Evolutionary conservation across 2,113 vertebrate species (phyloP), one percentile per base, ranked within the genome.

Genomic region (Notothenia coriiceps): DNA sequence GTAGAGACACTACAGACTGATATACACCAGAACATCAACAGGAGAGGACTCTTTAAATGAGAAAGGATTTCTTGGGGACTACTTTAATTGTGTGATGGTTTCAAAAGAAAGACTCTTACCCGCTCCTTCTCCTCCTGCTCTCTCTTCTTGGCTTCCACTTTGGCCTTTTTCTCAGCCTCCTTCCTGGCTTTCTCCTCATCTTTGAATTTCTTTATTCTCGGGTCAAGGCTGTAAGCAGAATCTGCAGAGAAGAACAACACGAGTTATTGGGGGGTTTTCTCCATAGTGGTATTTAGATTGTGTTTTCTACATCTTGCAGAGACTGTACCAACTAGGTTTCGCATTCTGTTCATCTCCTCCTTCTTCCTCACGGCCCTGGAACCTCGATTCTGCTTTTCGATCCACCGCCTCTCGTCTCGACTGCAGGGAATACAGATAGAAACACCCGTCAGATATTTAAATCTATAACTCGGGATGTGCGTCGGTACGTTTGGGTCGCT

Each of bases 271-370:
- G 35, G 17, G 12, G 2, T 33, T 17, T 59, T 22, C 13, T 47
- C 13, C 46, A 47, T 15, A n/a, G 2, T 25, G 25, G 25, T 29
- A 4, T 29, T 29, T 29, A 3, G 3, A 4, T 29, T 29, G 29
- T 9, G 35, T 22, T 43, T 55, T 2, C 33, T 22, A 51, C 46
- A 56, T 59, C 0, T 0, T 6, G 46, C 18, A 18, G 67, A 72
- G 81, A 75, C 79, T 87, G 68, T 93, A 94, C 93, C 93, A 75
- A 94, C 90, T 90, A 93, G 94, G 50, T 96, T 98, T 90, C 98
- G 96, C 90, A 99, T 97, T 93, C 98, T 96, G 93, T 97, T 98
- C 98, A 99, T 99, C 94, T 99, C 98, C 92, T 99, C 98, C 91
- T 99, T 99, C 92, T 99, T 99, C 54, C 98, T 96, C 86, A 97